phyloP scores from a whole-genome alignment of 1,140 invertebrate species.

The Heliconius melpomene region DNA sequence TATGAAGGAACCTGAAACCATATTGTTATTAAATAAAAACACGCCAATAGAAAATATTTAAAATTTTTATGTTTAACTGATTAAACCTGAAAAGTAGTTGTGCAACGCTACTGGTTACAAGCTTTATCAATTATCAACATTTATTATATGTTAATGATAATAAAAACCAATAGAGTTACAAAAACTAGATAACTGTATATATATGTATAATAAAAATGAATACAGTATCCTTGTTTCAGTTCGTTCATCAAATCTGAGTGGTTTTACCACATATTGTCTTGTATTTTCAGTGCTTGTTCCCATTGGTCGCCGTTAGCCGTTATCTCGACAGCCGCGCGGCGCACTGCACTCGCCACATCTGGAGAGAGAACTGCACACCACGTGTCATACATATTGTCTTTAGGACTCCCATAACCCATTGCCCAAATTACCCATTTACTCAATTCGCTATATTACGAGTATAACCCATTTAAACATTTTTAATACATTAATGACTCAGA shows the following conservation, averaged over 20 bases:
- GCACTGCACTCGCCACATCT: constrained; percentile 72
- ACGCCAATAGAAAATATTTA: constrained; percentile 40
- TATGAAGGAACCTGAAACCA: constrained; percentile 77
- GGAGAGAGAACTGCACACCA: constrained; percentile 81
- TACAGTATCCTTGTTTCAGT: constrained; percentile 70
- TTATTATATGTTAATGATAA: background rate
- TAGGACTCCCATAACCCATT: constrained; percentile 30
- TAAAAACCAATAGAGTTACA: background rate
- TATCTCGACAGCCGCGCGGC: constrained; percentile 70
- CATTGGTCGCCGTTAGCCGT: constrained; percentile 77
- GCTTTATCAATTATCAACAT: background rate
- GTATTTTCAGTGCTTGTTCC: constrained; percentile 80
- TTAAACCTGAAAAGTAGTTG: constrained; percentile 49
- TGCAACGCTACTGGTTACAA: background rate
- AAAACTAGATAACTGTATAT: constrained; percentile 32
- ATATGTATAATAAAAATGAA: constrained; percentile 72
- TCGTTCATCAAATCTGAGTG: constrained; percentile 51
- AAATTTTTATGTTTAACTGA: background rate
- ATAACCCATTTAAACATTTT: no score
- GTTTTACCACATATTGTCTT: constrained; percentile 79
- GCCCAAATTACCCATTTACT: background rate
- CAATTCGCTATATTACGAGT: background rate
- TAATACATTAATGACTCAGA: no score
- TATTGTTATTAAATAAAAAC: constrained; percentile 32
- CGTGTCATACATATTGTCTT: constrained; percentile 74